Evolutionary conservation across 2,113 vertebrate genomes (phyloP).

Genomic region (Peromyscus californicus): DNA sequence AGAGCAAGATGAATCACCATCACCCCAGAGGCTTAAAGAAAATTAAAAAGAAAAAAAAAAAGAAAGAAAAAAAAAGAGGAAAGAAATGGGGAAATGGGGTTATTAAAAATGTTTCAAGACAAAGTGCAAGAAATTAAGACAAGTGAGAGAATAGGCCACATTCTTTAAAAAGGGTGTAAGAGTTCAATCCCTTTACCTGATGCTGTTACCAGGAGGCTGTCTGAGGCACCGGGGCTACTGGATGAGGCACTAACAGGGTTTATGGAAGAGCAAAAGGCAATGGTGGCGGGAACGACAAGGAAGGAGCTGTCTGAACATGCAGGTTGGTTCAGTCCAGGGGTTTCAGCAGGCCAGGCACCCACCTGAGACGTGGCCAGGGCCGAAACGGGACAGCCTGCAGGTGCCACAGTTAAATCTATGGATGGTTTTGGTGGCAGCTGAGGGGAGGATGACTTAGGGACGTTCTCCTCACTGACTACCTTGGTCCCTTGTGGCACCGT

Average conservation of each 20-base stretch:
- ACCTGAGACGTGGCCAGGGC: slow-evolving; percentile 99
- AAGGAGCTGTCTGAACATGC: slow-evolving; percentile 97
- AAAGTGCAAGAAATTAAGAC: slow-evolving; percentile 57
- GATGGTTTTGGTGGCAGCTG: slow-evolving; percentile 99
- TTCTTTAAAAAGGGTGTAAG: slow-evolving; percentile 80
- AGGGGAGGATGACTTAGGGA: slow-evolving; percentile 93
- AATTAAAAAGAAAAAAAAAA: slow-evolving; percentile 8
- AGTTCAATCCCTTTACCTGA: slow-evolving; percentile 97
- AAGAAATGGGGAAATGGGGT: slow-evolving; percentile 6
- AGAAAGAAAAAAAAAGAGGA: slow-evolving; percentile 43
- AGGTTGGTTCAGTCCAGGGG: slow-evolving; percentile 91
- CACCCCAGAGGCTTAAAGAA: slow-evolving; percentile 77
- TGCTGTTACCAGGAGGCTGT: slow-evolving; percentile 99
- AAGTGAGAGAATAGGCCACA: slow-evolving; percentile 61
- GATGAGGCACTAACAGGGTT: slow-evolving; percentile 95
- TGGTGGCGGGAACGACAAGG: slow-evolving; percentile 93
- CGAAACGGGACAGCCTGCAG: slow-evolving; percentile 93
- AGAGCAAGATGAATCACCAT: slow-evolving; percentile 85
- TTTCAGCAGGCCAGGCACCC: slow-evolving; percentile 93
- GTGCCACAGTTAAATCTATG: slow-evolving; percentile 95
- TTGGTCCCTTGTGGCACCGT: slow-evolving; percentile 90
- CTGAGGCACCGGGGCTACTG: slow-evolving; percentile 95
- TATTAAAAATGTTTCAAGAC: slow-evolving; percentile 49
- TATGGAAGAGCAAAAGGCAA: slow-evolving; percentile 96
- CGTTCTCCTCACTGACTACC: slow-evolving; percentile 91